A percentile compares a stretch with the other conserved stretches of the same genome.
These are phyloP conservation scores for Peromyscus melanophrys DNA, from an alignment of 2,797 vertebrate genomes.

Conservation along the genomic window DNA sequence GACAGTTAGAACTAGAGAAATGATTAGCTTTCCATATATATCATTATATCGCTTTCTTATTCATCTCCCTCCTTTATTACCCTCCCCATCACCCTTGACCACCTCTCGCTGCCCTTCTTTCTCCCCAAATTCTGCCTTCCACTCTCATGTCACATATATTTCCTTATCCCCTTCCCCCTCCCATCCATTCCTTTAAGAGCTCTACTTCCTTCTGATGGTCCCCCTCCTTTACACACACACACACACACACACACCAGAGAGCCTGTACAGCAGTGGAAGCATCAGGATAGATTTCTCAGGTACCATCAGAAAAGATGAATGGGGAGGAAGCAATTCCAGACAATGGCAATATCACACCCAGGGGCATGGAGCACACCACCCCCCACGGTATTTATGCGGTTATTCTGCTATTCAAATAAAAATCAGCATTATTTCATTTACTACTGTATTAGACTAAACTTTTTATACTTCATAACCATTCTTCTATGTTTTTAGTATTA, in stretches of 20 bases:
- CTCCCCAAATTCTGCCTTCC: neutral
- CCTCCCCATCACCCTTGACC: neutral
- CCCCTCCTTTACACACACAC: neutral
- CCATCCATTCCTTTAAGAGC: neutral
- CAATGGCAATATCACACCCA: no score
- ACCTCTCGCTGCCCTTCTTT: neutral
- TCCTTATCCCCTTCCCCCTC: no score
- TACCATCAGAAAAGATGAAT: neutral
- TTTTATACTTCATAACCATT: neutral
- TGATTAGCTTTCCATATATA: no score
- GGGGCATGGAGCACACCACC: no score
- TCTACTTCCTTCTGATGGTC: neutral
- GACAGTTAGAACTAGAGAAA: neutral
- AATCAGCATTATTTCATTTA: neutral
- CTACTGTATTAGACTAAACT: neutral
- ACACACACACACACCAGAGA: neutral
- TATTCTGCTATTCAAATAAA: neutral
- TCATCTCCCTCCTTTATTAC: neutral
- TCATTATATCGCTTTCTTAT: neutral
- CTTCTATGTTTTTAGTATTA: neutral
- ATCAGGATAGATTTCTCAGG: neutral
- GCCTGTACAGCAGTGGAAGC: neutral
- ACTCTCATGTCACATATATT: neutral
- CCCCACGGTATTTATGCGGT: neutral
- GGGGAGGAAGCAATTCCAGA: neutral